These are phyloP conservation scores for Hypocryptadius cinnamomeus DNA, from an alignment of 2,113 vertebrate genomes.

Conservation along the genomic window DNA sequence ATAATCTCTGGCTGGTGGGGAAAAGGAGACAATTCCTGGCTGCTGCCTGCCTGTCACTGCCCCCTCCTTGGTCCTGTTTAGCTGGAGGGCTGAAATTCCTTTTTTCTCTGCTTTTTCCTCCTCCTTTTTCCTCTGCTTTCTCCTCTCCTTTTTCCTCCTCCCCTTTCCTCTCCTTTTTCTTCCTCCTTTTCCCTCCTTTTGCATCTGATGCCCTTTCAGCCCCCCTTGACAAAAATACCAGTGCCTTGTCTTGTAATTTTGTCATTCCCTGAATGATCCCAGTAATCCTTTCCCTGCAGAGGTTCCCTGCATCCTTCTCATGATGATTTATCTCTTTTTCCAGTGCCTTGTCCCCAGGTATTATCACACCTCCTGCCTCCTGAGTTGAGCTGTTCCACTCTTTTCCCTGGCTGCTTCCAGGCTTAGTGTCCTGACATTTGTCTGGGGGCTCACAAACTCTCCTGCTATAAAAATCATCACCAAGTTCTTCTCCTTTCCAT, in stretches of 20 bases:
- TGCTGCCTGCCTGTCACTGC: not conserved
- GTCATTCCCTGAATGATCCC: not conserved
- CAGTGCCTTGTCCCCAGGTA: not conserved
- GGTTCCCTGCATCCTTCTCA: not conserved
- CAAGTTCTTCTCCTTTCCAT: not conserved
- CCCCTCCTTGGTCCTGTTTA: not conserved
- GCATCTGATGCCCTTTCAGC: not conserved
- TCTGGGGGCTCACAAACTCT: not conserved
- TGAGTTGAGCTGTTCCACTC: not conserved
- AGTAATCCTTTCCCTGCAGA: not conserved
- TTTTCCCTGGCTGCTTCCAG: not conserved
- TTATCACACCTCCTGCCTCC: not conserved
- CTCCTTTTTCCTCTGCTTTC: not conserved
- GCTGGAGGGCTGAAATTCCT: not conserved
- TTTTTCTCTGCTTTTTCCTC: not conserved
- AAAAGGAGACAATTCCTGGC: not conserved
- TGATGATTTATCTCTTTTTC: not conserved
- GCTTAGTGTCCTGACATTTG: not conserved
- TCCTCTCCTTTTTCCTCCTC: not conserved
- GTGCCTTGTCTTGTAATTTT: not conserved
- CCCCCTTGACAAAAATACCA: not conserved
- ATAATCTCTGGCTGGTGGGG: not conserved
- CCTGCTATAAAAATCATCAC: not conserved
- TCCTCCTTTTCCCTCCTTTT: not conserved
- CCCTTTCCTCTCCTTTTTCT: not conserved